Base-by-base conservation (phyloP, 37 sponge, comb jelly and placozoan genomes). In the Theonella swinhoei region DNA sequence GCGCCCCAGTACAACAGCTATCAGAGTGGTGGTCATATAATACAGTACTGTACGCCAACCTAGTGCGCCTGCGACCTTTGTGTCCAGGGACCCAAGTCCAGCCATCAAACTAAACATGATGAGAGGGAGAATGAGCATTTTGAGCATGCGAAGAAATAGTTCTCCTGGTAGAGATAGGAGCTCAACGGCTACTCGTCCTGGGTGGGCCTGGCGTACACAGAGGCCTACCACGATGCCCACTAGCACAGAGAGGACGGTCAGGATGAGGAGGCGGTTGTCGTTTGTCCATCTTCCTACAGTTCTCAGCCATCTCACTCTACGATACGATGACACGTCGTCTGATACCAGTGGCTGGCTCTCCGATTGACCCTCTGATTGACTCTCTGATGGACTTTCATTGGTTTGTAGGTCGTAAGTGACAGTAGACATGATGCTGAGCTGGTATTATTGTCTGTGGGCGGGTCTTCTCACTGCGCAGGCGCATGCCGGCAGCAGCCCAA, bases 61-160 rank as follows among this genome's bases (percentile, higher is more conserved):
- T 4, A 98, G 84, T 36, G 83, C 71, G 0, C 96, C 89, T 4
- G 98, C 96, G 0, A 87, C 64, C 64, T 87, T 85, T 8, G 89
- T 47, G 65, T 96, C 91, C 61, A 98, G 74, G 22, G 91, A 83
- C 2, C 91, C 96, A 1, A 98, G 82, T 0, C 99, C 99, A 23
- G 94, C 80, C 20, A 98, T 92, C 17, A 98, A 60, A 47, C 95
- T 94, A 64, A 96, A 88, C 2, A 96, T 88, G 34, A 98, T 94
- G 26, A 98, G 90, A 2, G 99, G 99, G 9, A 98, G 81, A 26
- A 98, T 94, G 20, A 98, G 77, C 91, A 96, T 85, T 76, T 96
- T 89, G 39, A 98, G 83, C 83, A 96, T 84, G 39, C 94, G 85
- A 5, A 98, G 91, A 64, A 98, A 90, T 3, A 98, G 76, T 66